Percentiles rank a stretch among this genome's conserved stretches.
These are phyloP conservation scores for Poecilia wingei DNA, from an alignment of 2,797 vertebrate genomes.

Conservation along the genomic window DNA sequence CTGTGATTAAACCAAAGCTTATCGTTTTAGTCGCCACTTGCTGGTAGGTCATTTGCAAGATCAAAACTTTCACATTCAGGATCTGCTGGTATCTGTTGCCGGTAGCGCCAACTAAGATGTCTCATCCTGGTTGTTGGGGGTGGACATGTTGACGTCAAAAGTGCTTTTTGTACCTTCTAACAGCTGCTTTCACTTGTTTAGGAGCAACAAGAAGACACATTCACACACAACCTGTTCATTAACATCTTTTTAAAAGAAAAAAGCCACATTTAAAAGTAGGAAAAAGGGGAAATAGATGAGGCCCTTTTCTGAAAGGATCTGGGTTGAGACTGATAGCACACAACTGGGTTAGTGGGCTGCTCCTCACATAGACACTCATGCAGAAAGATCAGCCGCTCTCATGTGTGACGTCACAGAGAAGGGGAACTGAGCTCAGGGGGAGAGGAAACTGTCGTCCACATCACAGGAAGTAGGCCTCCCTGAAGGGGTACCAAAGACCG, in stretches of 20 bases:
- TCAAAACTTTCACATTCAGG: neutral
- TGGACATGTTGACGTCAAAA: neutral
- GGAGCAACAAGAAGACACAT: neutral
- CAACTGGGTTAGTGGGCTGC: conserved; percentile 41
- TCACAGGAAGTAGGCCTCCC: conserved; percentile 74
- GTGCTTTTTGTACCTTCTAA: neutral
- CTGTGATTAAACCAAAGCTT: neutral
- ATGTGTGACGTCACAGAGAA: conserved; percentile 50
- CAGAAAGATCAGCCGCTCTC: conserved; percentile 24
- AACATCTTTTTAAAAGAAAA: neutral
- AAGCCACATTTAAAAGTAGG: neutral
- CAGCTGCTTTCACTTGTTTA: neutral
- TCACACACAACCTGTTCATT: neutral
- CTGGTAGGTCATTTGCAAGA: neutral
- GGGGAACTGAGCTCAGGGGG: conserved; percentile 42
- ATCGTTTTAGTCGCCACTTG: neutral
- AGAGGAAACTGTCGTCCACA: conserved; percentile 68
- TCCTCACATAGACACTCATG: conserved; percentile 14
- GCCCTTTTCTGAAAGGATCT: conserved; percentile 50
- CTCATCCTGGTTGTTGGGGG: neutral
- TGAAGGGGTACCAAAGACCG: conserved; percentile 33
- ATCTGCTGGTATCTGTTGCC: neutral
- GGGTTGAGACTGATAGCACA: conserved; percentile 43
- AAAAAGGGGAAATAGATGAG: conserved; percentile 3
- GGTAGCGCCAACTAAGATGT: neutral